Evolutionary conservation across 2,113 vertebrate genomes (phyloP).

Genomic region (Calidris pygmaea): DNA sequence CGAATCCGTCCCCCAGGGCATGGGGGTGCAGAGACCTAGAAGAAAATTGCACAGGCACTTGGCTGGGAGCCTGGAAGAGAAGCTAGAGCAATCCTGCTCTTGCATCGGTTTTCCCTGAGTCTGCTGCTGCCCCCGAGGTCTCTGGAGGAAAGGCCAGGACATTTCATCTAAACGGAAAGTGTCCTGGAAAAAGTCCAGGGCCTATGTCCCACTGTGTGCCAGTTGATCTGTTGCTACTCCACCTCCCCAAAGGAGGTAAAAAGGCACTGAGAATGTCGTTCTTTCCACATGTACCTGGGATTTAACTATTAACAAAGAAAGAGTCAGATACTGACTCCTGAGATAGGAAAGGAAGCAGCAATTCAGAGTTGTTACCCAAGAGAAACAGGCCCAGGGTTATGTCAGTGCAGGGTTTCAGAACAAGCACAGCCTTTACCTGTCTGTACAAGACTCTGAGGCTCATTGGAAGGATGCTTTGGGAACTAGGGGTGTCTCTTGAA

Average conservation of each 20-base stretch:
- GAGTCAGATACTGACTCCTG: not conserved
- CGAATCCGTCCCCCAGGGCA: not conserved
- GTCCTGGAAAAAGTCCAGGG: not conserved
- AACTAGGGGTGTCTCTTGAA: not conserved
- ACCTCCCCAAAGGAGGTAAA: not conserved
- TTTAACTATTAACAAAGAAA: not conserved
- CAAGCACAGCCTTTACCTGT: not conserved
- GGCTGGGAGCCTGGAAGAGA: not conserved
- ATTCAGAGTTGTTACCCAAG: not conserved
- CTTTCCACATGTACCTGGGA: not conserved
- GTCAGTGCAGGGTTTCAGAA: not conserved
- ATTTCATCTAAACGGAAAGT: not conserved
- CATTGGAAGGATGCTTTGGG: not conserved
- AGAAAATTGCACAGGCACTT: not conserved
- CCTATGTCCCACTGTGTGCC: not conserved
- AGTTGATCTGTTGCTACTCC: not conserved
- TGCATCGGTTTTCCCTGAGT: accelerated
- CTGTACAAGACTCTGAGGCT: not conserved
- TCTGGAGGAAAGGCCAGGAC: not conserved
- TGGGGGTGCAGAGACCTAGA: accelerated
- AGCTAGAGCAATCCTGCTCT: not conserved
- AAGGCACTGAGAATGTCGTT: not conserved
- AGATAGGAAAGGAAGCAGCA: not conserved
- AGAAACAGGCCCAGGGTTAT: not conserved
- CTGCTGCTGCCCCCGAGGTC: not conserved